Conservation (phyloP, 2,113 vertebrate species). For the Guaruba guarouba region DNA sequence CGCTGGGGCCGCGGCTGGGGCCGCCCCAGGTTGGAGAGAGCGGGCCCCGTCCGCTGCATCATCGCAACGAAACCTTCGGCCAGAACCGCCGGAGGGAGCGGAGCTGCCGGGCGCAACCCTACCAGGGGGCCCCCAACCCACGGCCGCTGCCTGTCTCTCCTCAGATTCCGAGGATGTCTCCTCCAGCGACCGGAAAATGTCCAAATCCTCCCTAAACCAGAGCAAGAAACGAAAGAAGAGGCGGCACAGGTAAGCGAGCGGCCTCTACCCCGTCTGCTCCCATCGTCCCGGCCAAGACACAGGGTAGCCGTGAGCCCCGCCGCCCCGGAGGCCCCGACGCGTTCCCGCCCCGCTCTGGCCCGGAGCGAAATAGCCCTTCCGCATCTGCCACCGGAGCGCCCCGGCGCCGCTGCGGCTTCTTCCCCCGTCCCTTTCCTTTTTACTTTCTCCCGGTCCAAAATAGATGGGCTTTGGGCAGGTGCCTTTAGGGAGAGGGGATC, state of each 20-base stretch:
- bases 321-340: not conserved
- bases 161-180: slow-evolving; percentile 96
- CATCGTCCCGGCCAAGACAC: not conserved
- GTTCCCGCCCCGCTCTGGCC: not conserved
- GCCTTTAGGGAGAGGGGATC: not conserved
- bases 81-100: not conserved
- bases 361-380: not conserved
- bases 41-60: not conserved
- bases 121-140: not conserved
- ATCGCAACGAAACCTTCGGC: slow-evolving; percentile 57
- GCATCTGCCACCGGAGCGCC: not conserved
- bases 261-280: not conserved
- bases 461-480: not conserved
- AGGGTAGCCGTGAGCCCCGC: not conserved
- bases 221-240: slow-evolving; percentile 98
- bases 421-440: not conserved
- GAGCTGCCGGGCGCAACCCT: not conserved
- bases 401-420: not conserved
- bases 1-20: not conserved
- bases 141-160: slow-evolving; percentile 33
- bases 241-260: slow-evolving; percentile 86
- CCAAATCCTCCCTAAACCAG: slow-evolving; percentile 90
- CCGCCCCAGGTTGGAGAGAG: not conserved
- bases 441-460: not conserved
- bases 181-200: slow-evolving; percentile 90